Evolutionary conservation across 2,113 vertebrate genomes (phyloP), one percentile per base, ranked within the genome.

Genomic region (Vulpes vulpes): DNA sequence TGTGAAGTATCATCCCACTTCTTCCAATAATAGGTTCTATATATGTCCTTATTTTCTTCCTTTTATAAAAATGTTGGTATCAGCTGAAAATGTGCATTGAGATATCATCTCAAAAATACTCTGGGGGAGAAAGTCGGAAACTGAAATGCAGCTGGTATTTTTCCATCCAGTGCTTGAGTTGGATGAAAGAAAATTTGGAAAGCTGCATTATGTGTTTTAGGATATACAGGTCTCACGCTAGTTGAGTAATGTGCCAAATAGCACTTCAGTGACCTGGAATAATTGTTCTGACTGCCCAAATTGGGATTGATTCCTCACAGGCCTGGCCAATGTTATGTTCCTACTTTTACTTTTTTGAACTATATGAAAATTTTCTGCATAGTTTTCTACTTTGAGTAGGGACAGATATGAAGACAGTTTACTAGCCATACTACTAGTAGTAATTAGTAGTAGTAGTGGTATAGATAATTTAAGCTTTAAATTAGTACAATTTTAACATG

Each of bases 101-200:
- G 51, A 92, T 23, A 85, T 69, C 64, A 64, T 15, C 57, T 22
- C 11, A n/a, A 90, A 96, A 97, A 65, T 95, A 55, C 30, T 62
- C 67, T 96, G 85, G 92, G 60, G 60, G 81, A 92, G 9, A 92
- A 90, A 93, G 8, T 80, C 35, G 51, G 20, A 80, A 96, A 81
- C 11, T 94, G 81, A 95, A 94, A 84, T 94, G 67, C 15, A 89
- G 85, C 65, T 93, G 87, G 55, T 59, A 9, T 83, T 92, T 90
- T 94, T 95, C 76, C 49, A 88, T 94, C 38, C 55, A 62, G 23
- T 79, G 51, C 38, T 89, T 86, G 65, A 87, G 23, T 79, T 97
- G 88, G 81, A 85, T 94, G 65, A 27, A 67, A 95, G 64, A 57
- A 67, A 91, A 79, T 89, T 95, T 96, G 89, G 90, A 94, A 96